These are phyloP conservation scores for Meda fulgida DNA, from an alignment of 2,797 vertebrate species.

Conservation along the genomic window DNA sequence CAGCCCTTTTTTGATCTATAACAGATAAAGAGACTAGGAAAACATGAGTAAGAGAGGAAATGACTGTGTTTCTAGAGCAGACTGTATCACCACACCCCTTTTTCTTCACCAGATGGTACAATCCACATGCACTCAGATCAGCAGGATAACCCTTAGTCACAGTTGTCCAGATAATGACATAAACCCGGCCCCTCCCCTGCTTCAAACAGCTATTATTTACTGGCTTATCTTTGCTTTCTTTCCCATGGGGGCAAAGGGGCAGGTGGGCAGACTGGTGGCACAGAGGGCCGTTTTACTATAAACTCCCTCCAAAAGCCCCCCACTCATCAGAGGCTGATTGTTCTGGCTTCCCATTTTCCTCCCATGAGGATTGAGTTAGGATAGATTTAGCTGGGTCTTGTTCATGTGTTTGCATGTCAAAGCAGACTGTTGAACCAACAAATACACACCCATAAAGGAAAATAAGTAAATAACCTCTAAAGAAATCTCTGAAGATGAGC, in stretches of 20 bases:
- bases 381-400: neutral
- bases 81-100: conserved; percentile 55
- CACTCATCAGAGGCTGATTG: conserved; percentile 23
- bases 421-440: conserved; percentile 35
- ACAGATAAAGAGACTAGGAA: neutral
- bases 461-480: conserved; percentile 29
- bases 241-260: conserved; percentile 37
- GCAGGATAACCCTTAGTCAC: conserved; percentile 66
- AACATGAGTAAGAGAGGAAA: neutral
- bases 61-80: neutral
- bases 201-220: conserved; percentile 55
- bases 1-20: neutral
- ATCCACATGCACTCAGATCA: conserved; percentile 65
- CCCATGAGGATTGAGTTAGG: conserved; percentile 14
- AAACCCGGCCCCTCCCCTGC: conserved; percentile 21
- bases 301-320: conserved; percentile 34
- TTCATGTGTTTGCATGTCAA: neutral
- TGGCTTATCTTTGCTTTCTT: conserved; percentile 48
- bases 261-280: conserved; percentile 36
- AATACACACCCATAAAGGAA: conserved; percentile 16
- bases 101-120: conserved; percentile 38
- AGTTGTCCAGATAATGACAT: conserved; percentile 56
- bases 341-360: conserved; percentile 18
- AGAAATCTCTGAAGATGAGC: conserved; percentile 26
- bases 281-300: conserved; percentile 49